Percentiles rank a stretch among this genome's conserved stretches.
Evolutionary conservation across 1,140 invertebrate species (phyloP).

Genomic region (Drosophila biarmipes): DNA sequence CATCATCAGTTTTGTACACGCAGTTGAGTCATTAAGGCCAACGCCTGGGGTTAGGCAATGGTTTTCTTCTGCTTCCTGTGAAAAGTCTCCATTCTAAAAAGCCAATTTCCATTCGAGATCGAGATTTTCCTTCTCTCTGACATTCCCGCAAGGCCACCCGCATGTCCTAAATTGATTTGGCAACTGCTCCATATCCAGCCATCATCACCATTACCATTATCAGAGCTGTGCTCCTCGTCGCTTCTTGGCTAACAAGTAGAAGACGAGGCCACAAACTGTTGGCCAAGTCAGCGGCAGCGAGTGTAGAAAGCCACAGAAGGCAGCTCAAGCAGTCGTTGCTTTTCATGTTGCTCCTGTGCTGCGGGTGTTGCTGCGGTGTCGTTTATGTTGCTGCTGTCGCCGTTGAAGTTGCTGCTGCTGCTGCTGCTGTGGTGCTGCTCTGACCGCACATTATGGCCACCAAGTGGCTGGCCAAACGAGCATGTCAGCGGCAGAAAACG

Average conservation of each 20-base stretch:
- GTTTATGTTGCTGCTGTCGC: constrained; percentile 4
- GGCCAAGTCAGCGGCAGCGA: constrained; percentile 37
- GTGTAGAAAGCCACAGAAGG: constrained; percentile 28
- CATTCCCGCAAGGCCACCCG: constrained; percentile 1
- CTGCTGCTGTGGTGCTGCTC: constrained; percentile 9
- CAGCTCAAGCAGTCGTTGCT: constrained; percentile 22
- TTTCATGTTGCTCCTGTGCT: constrained; percentile 32
- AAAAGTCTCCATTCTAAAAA: constrained; percentile 1
- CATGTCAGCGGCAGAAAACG: constrained; percentile 28
- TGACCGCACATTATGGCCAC: constrained; percentile 61
- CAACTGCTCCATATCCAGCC: constrained; percentile 43
- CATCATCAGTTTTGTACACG: constrained; percentile 26
- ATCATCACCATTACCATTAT: constrained; percentile 68
- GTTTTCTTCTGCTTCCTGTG: neutral
- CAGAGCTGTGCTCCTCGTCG: constrained; percentile 45
- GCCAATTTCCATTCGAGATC: constrained; percentile 50
- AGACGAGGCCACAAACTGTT: constrained; percentile 21
- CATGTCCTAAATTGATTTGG: constrained; percentile 68
- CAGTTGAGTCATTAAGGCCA: constrained; percentile 36
- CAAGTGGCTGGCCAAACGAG: constrained; percentile 52
- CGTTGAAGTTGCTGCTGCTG: constrained; percentile 1
- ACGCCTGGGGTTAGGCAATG: constrained; percentile 48
- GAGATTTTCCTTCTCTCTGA: constrained; percentile 24
- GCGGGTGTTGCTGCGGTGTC: constrained; percentile 2
- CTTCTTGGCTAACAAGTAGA: constrained; percentile 37